A percentile compares a stretch with the other conserved stretches of the same genome.
Conservation (phyloP, 2,797 vertebrate genomes). For the Danio jaintianensis region DNA sequence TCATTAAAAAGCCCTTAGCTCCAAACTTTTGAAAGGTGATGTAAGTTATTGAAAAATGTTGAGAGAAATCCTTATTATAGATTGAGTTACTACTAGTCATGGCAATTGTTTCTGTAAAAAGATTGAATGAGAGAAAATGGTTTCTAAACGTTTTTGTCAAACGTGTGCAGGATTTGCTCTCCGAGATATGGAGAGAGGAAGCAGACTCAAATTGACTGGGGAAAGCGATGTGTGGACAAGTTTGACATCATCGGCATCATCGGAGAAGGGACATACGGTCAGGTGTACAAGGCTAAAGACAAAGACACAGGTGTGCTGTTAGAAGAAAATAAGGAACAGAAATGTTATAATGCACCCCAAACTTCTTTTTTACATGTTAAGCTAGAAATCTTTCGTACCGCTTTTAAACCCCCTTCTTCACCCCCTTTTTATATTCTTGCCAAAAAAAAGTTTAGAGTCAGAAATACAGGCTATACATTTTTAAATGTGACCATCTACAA, state of each 20-base stretch:
- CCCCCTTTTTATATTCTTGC: no score
- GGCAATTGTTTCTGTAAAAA: not conserved
- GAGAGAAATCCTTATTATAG: not conserved
- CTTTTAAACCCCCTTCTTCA: no score
- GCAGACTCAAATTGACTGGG: slow-evolving; percentile 97
- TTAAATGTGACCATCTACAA: no score
- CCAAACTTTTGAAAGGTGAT: not conserved
- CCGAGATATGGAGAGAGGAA: slow-evolving; percentile 95
- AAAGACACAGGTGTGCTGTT: slow-evolving; percentile 90
- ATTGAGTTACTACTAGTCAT: not conserved
- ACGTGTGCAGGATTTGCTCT: slow-evolving; percentile 90
- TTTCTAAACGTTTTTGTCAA: not conserved
- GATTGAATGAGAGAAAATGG: not conserved
- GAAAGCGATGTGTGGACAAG: slow-evolving; percentile 98
- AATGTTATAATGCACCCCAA: not conserved
- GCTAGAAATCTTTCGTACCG: not conserved
- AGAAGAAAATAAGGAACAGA: no score
- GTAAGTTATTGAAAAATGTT: not conserved
- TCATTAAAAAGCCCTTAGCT: no score
- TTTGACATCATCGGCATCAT: slow-evolving; percentile 99
- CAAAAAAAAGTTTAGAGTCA: no score
- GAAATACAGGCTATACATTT: no score
- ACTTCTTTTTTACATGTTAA: not conserved
- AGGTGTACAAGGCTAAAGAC: slow-evolving; percentile 99
- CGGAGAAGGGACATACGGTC: slow-evolving; percentile 97